A percentile compares a stretch with the other conserved stretches of the same genome.
These are phyloP conservation scores for Colletes latitarsis DNA, from an alignment of 1,140 invertebrate species.

Conservation along the genomic window DNA sequence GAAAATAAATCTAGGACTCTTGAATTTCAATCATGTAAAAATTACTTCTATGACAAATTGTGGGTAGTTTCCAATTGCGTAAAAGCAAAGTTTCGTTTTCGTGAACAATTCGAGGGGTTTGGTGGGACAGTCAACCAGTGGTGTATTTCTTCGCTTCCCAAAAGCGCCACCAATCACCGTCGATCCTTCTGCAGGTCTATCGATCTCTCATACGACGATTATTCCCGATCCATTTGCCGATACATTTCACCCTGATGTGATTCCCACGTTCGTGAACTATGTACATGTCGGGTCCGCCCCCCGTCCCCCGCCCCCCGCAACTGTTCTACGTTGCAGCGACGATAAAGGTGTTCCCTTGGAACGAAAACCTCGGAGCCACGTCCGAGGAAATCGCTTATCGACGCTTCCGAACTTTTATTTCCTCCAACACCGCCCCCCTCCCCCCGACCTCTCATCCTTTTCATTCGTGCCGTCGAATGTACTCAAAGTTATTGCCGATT, in stretches of 20 bases:
- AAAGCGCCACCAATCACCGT: slow-evolving; percentile 16
- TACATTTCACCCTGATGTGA: slow-evolving; percentile 32
- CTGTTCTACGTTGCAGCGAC: not conserved
- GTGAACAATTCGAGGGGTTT: too few species aligned
- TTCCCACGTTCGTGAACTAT: slow-evolving; percentile 41
- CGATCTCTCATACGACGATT: slow-evolving; percentile 46
- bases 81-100: too few species aligned
- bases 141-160: slow-evolving; percentile 11
- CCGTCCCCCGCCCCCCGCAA: too few species aligned
- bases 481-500: slow-evolving; percentile 40
- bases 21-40: too few species aligned
- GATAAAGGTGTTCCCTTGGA: slow-evolving; percentile 2
- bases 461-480: too few species aligned
- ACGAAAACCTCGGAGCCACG: slow-evolving; percentile 2
- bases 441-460: not conserved
- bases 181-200: slow-evolving; percentile 21
- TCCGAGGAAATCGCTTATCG: slow-evolving; percentile 36
- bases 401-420: slow-evolving; percentile 17
- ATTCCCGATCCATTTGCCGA: slow-evolving; percentile 53
- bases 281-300: not conserved
- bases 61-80: too few species aligned
- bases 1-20: too few species aligned
- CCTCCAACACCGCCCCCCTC: too few species aligned
- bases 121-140: too few species aligned
- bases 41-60: too few species aligned